phyloP scores from a whole-genome alignment of 2,797 vertebrate genomes.

The Hafferia zeledoni region DNA sequence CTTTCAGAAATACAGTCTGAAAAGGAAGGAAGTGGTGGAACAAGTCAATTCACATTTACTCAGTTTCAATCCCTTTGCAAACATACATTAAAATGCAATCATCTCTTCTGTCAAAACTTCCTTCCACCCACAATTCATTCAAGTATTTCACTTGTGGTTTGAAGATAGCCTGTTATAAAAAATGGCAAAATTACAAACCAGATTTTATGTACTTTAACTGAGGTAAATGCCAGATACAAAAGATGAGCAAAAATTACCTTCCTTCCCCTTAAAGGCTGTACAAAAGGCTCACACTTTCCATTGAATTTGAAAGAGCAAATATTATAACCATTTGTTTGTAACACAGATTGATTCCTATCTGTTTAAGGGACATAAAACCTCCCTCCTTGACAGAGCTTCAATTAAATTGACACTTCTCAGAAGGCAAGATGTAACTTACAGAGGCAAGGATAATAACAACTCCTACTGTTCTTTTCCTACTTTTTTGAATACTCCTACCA shows the following conservation, averaged over 20 bases:
- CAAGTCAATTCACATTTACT: not conserved
- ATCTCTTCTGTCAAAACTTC: not conserved
- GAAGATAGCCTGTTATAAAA: not conserved
- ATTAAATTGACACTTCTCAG: slow-evolving; percentile 25
- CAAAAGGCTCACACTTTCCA: not conserved
- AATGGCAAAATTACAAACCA: not conserved
- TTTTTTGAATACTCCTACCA: not conserved
- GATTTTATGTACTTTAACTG: not conserved
- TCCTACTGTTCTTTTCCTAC: not conserved
- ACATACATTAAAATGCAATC: not conserved
- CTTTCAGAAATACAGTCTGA: slow-evolving; percentile 71
- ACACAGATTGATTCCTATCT: not conserved
- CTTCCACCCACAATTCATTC: not conserved
- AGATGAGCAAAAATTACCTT: not conserved
- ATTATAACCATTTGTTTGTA: not conserved
- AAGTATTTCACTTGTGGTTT: not conserved
- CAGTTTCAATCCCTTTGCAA: not conserved
- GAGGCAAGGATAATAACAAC: not conserved
- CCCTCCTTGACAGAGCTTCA: slow-evolving; percentile 50
- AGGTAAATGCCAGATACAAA: not conserved
- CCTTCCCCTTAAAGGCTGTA: not conserved
- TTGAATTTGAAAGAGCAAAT: not conserved
- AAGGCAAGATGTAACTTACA: not conserved
- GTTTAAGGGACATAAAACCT: slow-evolving; percentile 26
- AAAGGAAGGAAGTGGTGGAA: slow-evolving; percentile 19